Conservation (phyloP, 2,888 invertebrate genomes). For the Bhutanitis thaidina region DNA sequence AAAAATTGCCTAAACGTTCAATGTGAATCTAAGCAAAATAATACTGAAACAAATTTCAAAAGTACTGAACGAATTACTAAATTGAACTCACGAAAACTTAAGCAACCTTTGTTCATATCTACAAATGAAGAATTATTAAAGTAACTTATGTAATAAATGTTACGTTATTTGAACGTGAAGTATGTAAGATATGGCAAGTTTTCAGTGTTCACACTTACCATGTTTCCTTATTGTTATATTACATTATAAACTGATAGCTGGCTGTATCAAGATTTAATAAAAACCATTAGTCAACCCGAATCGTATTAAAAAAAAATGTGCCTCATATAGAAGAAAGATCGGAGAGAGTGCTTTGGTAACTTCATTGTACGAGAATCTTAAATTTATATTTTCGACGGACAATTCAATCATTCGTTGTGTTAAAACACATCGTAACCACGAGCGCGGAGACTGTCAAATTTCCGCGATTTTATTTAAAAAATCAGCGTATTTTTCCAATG, state of each 20-base stretch:
- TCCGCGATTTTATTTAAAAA: constrained; percentile 19
- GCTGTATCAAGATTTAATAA: not conserved
- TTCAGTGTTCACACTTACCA: not conserved
- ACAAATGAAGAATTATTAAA: constrained; percentile 1
- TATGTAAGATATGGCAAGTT: constrained; percentile 6
- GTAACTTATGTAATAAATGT: constrained; percentile 9
- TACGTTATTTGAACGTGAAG: constrained; percentile 7
- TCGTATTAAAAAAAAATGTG: not conserved
- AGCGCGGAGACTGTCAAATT: constrained; percentile 4
- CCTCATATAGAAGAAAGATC: not conserved
- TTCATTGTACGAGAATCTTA: constrained; percentile 14
- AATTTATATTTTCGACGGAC: constrained; percentile 6
- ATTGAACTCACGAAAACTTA: not conserved
- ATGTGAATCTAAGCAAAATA: too few relatives aligned
- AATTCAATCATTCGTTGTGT: constrained; percentile 13
- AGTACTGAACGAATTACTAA: not conserved
- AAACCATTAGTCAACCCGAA: not conserved
- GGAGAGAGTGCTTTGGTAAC: constrained; percentile 8
- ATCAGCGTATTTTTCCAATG: constrained; percentile 15
- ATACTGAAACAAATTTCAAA: not conserved
- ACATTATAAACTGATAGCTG: not conserved
- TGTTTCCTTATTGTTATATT: constrained; percentile 2
- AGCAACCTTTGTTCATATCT: constrained; percentile 10
- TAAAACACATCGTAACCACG: constrained; percentile 1
- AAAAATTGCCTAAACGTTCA: constrained; percentile 5